A percentile compares a stretch with the other conserved stretches of the same genome.
phyloP scores from a whole-genome alignment of 2,113 vertebrate genomes.

The Aegithalos caudatus region DNA sequence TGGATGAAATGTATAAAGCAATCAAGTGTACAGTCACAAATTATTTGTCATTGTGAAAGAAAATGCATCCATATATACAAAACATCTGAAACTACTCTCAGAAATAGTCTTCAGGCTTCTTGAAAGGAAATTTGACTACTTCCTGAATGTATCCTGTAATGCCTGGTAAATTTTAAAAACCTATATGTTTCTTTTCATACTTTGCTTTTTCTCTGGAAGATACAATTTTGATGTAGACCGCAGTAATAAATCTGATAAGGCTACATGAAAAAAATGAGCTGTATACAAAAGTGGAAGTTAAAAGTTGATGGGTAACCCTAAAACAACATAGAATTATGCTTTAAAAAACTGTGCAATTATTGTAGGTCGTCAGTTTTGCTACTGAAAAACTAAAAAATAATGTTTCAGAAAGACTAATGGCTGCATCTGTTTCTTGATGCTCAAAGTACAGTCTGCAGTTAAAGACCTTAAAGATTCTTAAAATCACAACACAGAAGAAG shows the following conservation, averaged over 20 bases:
- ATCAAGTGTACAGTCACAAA: background rate
- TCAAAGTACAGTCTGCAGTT: no score
- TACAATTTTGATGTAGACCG: background rate
- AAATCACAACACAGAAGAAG: no score
- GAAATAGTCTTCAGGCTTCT: background rate
- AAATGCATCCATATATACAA: background rate
- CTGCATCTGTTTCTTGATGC: background rate
- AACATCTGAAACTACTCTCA: background rate
- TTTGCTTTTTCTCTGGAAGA: background rate
- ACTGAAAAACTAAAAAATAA: background rate
- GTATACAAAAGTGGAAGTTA: background rate
- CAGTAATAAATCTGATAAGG: background rate
- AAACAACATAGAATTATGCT: background rate
- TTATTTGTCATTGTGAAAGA: background rate
- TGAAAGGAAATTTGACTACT: background rate
- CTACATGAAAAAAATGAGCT: background rate
- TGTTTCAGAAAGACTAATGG: background rate
- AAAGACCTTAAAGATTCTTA: no score
- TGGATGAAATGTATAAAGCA: background rate
- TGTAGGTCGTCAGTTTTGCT: background rate
- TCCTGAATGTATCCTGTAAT: background rate
- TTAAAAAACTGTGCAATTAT: background rate
- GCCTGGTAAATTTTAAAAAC: background rate
- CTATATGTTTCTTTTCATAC: background rate
- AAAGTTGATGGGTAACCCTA: background rate